Base-by-base conservation (phyloP, 2,797 vertebrate genomes). In the Pseudopleuronectes americanus region DNA sequence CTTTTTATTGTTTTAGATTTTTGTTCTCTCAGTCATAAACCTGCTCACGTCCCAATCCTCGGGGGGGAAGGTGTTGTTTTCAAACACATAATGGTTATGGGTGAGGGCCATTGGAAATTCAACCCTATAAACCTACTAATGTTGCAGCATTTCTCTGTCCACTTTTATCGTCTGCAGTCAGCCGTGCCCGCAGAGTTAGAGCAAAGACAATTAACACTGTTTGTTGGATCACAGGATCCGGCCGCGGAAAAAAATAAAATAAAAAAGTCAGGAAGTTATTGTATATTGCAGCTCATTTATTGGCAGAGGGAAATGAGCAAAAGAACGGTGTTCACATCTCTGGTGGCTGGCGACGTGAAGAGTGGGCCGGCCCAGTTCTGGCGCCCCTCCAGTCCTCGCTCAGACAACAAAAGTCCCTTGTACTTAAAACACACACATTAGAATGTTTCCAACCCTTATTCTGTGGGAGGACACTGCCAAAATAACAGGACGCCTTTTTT, bases 391-490 rank as follows among this genome's bases (percentile, higher is more conserved):
- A 82, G 73, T 85, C 57, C 4, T 79, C 73, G 64, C 68, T 69
- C 55, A 75, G 61, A 83, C 71, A 90, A 84, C 77, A 89, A 85
- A 89, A 76, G 84, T 75, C 57, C 67, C 69, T 86, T 84, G 80
- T 87, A 72, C 66, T 84, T 86, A 59, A 87, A 87, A 73, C 64
- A 64, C 59, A 80, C 66, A 76, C 74, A 82, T 87, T 85, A 36
- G 51, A 78, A 80, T 82, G 1, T 6, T 71, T 70, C 76, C 38
- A 52, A 84, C 47, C 56, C 64, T 81, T 64, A 76, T 69, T 80
- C 72, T 74, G 82, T 84, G 79, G 79, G 75, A 77, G 62, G 79
- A 80, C 66, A 83, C 76, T 79, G 78, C 79, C 81, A 81, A 77
- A 81, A 64, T 43, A 56, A 61, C 64, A 74, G 56, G 36, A 76